Evolutionary conservation across 1,140 invertebrate genomes (phyloP), one percentile per base, ranked within the genome.

Genomic region (Scylla paramamosain): DNA sequence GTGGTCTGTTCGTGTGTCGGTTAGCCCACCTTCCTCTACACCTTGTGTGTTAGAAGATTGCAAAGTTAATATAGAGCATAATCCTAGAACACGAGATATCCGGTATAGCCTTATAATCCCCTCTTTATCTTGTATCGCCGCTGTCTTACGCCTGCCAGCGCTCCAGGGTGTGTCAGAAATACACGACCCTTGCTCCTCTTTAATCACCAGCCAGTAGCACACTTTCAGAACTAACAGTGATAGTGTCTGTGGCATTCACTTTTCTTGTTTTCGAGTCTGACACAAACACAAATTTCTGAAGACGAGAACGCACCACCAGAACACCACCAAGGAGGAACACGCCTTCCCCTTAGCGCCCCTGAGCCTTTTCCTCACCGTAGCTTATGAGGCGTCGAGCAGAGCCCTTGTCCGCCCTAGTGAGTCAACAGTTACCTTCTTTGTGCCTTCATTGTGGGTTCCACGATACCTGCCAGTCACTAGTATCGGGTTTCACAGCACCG

Each of bases 401-500:
- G 94, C 46, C n/a, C 14, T 29, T 84, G 88, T 46, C 84, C 82
- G 46, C 88, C 67, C 20, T 88, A 82, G 88, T 16, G 16, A 82
- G 28, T 59, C 86, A 87, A 83, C 91, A 87, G 94, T 77, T 89
- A 95, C 91, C 84, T 87, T 93, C 91, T 88, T 67, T 95, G 94
- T 95, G 94, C 94, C 94, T 95, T 95, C 77, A 95, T 95, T 95
- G 94, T 95, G 94, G 94, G 94, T 77, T 48, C 94, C 94, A 95
- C 94, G 94, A 95, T 28, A 32, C 52, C 84, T 86, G n/a, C 8
- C 83, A 32, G 31, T 39, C 84, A 39, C 84, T 46, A 87, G 46
- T 48, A 25, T 48, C 89, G 89, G n/a, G 89, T 48, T 91, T 10
- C 32, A 48, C 28, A 48, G 89, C 48, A 29, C 20, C 32, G 39